Base-by-base conservation (phyloP, 1,140 invertebrate genomes). In the Drosophila malerkotliana region DNA sequence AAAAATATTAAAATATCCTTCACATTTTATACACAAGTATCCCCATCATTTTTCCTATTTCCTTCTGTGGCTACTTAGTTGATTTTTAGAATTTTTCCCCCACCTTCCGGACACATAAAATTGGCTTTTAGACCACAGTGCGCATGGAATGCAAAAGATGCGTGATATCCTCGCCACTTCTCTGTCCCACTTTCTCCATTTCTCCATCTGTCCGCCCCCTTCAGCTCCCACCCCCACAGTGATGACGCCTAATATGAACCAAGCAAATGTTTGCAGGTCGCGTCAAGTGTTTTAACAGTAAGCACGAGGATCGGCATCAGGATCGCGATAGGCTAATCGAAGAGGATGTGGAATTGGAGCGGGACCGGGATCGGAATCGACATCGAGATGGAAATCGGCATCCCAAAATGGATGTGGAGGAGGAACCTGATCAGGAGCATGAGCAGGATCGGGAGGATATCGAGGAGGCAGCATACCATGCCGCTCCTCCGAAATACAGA, bases 211-310 rank as follows among this genome's bases (percentile, higher is more conserved):
- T 56, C 15, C 21, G 18, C 26, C 58, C 15, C 49, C 52, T 30
- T 62, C 59, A 67, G 63, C 24, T 49, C 53, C 60, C 26, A 67
- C 66, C 72, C 76, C 76, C 76, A 81, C 82, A 85, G 82, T 82
- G 88, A 90, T 82, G 75, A 80, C 80, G 88, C 88, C 85, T 90
- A 74, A 90, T 90, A 79, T 90, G 89, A 91, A 88, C 87, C 76
- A 74, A 74, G 83, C 84, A 85, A 90, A 85, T 90, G 88, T 90
- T 91, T 91, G 81, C 89, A 91, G 89, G 89, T 91, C 83, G 83
- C 83, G 79, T 79, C 75, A 87, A 87, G 85, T 78, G 61, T 85
- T 85, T 82, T 82, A 81, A 76, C 82, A 84, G 66, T 79, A 62
- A 64, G 63, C 56, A 58, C 56, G 44, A 47, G 44, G 44, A 47